Base-by-base conservation (phyloP, 2,113 vertebrate genomes). In the Hemichromis elongatus region DNA sequence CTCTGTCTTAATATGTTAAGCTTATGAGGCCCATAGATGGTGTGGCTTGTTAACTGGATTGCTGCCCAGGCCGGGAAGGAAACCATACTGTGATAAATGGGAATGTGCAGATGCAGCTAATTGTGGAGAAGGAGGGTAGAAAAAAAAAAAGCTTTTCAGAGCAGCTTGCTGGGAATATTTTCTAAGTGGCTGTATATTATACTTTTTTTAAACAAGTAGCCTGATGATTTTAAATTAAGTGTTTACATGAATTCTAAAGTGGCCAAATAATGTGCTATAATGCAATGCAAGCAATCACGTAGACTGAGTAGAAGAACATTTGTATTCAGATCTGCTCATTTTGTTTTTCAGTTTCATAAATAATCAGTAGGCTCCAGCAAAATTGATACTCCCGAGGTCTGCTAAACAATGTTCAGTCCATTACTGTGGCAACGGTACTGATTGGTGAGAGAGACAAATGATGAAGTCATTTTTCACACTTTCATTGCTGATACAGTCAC, bases 391-490 rank as follows among this genome's bases (percentile, higher is more conserved):
- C 35, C 52, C n/a, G 16, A 86, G 81, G 37, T 50, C 73, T 56
- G 47, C 47, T 70, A 37, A 79, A 84, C 63, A 77, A 56, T 54
- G 28, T 66, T 86, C 68, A 81, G 83, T 81, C 79, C 63, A 90
- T 61, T 56, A 9, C 66, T 78, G 77, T 57, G 75, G 83, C 84
- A 90, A 83, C 86, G 42, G 45, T 53, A 5, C 42, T 24, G 45
- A 82, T 54, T 83, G 42, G 40, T 21, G 54, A 78, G 42, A 57
- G 80, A 83, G 54, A 84, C 68, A 47, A 88, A 82, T 16, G 85
- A 80, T 88, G 81, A 90, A 83, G 81, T 92, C 26, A 55, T 88
- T 83, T 88, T 86, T 89, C 88, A 77, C 83, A 86, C 80, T 82
- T 88, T 83, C 78, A 87, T 52, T 45, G n/a, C 54, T 81, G 88